Evolutionary conservation across 2,888 invertebrate genomes (phyloP).

Genomic region (Philonicus albiceps): DNA sequence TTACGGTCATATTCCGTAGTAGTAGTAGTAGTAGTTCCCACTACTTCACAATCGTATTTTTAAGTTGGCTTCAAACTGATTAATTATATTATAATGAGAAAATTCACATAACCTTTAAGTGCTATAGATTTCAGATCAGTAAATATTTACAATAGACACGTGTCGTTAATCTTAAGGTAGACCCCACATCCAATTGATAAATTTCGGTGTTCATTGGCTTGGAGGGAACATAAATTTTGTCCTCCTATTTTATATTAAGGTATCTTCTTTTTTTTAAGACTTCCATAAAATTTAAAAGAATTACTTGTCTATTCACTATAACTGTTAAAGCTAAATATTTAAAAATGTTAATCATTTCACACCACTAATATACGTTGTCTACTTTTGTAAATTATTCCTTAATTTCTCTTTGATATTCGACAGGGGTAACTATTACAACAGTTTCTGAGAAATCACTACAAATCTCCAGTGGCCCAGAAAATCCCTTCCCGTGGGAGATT

Average conservation of each 20-base stretch:
- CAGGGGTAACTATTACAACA: not conserved
- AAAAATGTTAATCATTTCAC: not conserved
- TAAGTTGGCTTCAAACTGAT: not conserved
- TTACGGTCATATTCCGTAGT: too few relatives aligned
- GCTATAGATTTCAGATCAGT: not conserved
- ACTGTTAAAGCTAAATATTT: not conserved
- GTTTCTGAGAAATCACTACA: slow-evolving; percentile 5
- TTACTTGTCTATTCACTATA: not conserved
- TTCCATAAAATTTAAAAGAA: not conserved
- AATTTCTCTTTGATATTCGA: not conserved
- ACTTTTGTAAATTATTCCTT: not conserved
- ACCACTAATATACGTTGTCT: not conserved
- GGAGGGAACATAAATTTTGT: too few relatives aligned
- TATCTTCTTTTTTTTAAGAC: not conserved
- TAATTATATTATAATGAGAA: not conserved
- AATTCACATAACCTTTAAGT: not conserved
- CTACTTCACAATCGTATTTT: not conserved
- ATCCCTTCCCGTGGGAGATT: slow-evolving; percentile 28
- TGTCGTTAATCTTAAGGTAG: not conserved
- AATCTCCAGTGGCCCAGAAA: slow-evolving; percentile 6
- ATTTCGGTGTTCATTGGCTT: not conserved
- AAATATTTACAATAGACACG: slow-evolving; percentile 10
- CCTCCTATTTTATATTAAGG: not conserved
- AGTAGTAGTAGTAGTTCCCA: too few relatives aligned
- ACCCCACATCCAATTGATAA: not conserved